Evolutionary conservation across 2,113 vertebrate species (phyloP).

Genomic region (Lepus timidus): DNA sequence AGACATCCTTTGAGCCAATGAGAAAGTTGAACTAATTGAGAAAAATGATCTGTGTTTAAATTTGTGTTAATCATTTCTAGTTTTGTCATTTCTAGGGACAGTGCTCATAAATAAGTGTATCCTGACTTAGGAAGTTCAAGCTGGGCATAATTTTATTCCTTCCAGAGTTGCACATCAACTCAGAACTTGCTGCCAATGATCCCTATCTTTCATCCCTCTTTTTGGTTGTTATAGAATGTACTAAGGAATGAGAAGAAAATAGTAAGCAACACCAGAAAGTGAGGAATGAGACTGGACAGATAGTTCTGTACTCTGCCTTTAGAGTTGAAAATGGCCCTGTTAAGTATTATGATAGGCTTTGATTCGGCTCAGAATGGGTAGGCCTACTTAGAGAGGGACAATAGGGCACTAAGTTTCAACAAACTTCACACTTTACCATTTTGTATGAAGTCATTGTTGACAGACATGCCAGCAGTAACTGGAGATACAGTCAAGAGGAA

Average conservation of each 20-base stretch:
- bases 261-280: neutral
- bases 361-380: neutral
- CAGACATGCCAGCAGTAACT: neutral
- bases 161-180: neutral
- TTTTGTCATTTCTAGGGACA: constrained; percentile 3
- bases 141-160: neutral
- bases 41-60: constrained; percentile 17
- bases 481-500: neutral
- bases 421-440: neutral
- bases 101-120: neutral
- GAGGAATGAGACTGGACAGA: neutral
- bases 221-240: neutral
- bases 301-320: neutral
- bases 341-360: neutral
- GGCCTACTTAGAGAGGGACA: neutral
- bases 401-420: neutral
- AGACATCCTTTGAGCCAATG: neutral
- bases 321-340: neutral
- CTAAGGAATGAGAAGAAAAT: constrained; percentile 5
- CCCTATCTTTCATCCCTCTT: neutral
- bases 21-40: neutral
- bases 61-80: neutral
- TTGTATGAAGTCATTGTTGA: neutral
- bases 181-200: neutral
- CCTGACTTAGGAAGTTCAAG: neutral